These are phyloP conservation scores for Dendrolimus pini DNA, from an alignment of 2,888 invertebrate genomes.

Conservation along the genomic window DNA sequence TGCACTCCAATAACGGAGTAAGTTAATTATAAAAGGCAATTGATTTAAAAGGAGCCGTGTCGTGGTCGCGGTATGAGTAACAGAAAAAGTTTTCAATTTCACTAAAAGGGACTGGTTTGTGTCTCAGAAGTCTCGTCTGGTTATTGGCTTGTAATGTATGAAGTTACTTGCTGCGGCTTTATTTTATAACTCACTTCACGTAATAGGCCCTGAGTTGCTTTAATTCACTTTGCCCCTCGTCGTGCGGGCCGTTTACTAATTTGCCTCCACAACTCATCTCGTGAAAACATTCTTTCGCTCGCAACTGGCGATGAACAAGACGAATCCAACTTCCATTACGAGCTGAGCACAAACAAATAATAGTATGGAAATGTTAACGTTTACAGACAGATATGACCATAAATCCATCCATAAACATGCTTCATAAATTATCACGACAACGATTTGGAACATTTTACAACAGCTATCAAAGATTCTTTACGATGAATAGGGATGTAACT, in stretches of 20 bases:
- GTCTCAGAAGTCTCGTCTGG: conserved; percentile 76
- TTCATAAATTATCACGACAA: conserved; percentile 74
- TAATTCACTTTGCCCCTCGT: conserved; percentile 59
- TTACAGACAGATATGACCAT: conserved; percentile 50
- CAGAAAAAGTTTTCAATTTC: conserved; percentile 78
- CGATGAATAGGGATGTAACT: conserved; percentile 66
- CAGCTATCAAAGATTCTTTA: conserved; percentile 71
- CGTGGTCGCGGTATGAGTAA: conserved; percentile 71
- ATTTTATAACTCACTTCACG: conserved; percentile 75
- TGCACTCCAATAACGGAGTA: conserved; percentile 67
- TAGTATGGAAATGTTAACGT: conserved; percentile 10
- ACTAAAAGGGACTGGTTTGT: conserved; percentile 78
- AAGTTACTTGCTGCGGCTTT: conserved; percentile 69
- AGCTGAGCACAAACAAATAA: conserved; percentile 1
- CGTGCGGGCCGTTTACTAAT: conserved; percentile 46
- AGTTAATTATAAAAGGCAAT: conserved; percentile 76
- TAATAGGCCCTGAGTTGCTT: conserved; percentile 64
- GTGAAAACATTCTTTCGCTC: background rate
- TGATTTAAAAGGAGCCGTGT: conserved; percentile 73
- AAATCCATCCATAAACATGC: conserved; percentile 71
- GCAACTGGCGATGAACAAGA: background rate
- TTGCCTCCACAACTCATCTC: conserved; percentile 29
- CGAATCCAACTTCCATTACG: background rate
- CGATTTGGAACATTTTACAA: conserved; percentile 74
- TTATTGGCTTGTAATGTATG: conserved; percentile 77